A percentile compares a stretch with the other conserved stretches of the same genome.
These are phyloP conservation scores for Apodemus agrarius DNA, from an alignment of 2,797 vertebrate genomes.

Conservation along the genomic window DNA sequence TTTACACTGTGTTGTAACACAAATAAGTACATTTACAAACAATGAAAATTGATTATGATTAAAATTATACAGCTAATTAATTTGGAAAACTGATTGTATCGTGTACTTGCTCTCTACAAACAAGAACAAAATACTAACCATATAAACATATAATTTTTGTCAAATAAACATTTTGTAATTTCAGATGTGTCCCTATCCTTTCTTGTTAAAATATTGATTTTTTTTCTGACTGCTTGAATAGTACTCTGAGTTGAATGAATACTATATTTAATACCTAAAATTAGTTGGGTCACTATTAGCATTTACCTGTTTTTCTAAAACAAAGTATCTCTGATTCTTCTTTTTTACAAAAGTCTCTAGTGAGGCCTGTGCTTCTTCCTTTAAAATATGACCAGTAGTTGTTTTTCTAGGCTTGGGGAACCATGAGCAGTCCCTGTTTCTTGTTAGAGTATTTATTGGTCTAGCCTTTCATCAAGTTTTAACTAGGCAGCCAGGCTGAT, in stretches of 20 bases:
- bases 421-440: no score
- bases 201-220: neutral
- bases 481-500: neutral
- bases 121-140: neutral
- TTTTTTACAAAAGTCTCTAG: neutral
- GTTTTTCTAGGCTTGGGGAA: neutral
- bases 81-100: neutral
- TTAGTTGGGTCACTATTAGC: neutral
- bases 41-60: neutral
- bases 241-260: neutral
- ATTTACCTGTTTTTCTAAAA: slow-evolving; percentile 34
- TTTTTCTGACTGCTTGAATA: neutral
- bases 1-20: slow-evolving; percentile 27
- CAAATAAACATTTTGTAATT: neutral
- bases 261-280: neutral
- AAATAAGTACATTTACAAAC: neutral
- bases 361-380: neutral
- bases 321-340: neutral
- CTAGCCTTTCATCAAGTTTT: neutral
- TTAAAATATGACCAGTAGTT: neutral
- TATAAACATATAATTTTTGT: neutral
- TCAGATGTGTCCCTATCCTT: neutral
- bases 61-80: slow-evolving; percentile 16
- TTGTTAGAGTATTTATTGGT: neutral
- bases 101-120: neutral